These are phyloP conservation scores for Aspidapion aeneum DNA, from an alignment of 2,888 invertebrate species.

Conservation along the genomic window DNA sequence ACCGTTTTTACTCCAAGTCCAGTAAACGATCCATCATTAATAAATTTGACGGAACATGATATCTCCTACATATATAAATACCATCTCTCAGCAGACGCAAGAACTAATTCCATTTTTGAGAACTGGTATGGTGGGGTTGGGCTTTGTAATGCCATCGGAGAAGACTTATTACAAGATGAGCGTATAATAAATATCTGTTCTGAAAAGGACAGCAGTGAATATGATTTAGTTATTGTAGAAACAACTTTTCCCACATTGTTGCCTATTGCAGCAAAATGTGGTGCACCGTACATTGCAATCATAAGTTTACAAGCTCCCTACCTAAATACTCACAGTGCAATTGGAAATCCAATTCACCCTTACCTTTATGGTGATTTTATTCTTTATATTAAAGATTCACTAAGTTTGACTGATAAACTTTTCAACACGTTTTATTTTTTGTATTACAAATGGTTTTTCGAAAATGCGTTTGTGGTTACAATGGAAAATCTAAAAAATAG, in stretches of 20 bases:
- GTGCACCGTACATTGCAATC: constrained; percentile 16
- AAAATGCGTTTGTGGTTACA: constrained; percentile 27
- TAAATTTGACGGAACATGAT: constrained; percentile 38
- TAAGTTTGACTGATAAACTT: constrained; percentile 44
- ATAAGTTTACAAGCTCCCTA: constrained; percentile 27
- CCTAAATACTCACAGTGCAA: constrained; percentile 26
- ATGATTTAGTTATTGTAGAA: constrained; percentile 22
- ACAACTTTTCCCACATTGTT: background rate
- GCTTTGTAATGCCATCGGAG: background rate
- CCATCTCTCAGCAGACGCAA: background rate
- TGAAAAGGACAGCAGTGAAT: constrained; percentile 1
- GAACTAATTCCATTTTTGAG: background rate
- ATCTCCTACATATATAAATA: constrained; percentile 20
- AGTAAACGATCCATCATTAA: constrained; percentile 31
- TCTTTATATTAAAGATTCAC: constrained; percentile 25
- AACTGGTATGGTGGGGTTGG: too few relatives aligned
- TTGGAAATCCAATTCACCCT: constrained; percentile 33
- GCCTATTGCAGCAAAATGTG: background rate
- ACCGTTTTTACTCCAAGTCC: constrained; percentile 38
- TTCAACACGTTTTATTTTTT: constrained; percentile 31
- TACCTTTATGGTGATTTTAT: constrained; percentile 32
- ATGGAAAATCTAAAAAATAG: constrained; percentile 32
- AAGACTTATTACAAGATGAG: background rate
- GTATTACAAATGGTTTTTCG: constrained; percentile 28
- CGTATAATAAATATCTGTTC: background rate